These are phyloP conservation scores for Mactra quadrangularis DNA, from an alignment of 1,140 invertebrate species.

Conservation along the genomic window DNA sequence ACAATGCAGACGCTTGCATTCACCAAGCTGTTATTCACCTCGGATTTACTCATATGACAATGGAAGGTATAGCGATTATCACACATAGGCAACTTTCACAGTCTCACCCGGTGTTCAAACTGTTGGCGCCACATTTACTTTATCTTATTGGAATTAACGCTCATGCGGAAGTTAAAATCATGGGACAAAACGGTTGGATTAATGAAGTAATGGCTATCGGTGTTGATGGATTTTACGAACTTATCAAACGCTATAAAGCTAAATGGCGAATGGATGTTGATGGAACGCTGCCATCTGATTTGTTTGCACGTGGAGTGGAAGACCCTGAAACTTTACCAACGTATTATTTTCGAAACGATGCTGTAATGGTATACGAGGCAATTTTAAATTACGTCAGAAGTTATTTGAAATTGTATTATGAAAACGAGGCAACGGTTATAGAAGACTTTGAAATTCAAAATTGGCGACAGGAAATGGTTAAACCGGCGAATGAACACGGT, in stretches of 20 bases:
- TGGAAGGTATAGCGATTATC: conserved; percentile 83
- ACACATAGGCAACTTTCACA: conserved; percentile 83
- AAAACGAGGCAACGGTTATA: not conserved
- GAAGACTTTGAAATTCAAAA: conserved; percentile 45
- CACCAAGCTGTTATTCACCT: conserved; percentile 83
- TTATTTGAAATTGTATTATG: conserved; percentile 37
- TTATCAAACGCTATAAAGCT: conserved; percentile 24
- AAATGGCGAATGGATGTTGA: conserved; percentile 26
- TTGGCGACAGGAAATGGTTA: conserved; percentile 45
- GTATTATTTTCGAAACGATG: conserved; percentile 38
- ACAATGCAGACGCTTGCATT: conserved; percentile 83
- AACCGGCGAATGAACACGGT: conserved; percentile 20
- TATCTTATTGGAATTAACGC: conserved; percentile 84
- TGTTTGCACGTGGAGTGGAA: conserved; percentile 11
- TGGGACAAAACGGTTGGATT: conserved; percentile 17
- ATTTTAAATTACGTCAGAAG: conserved; percentile 21
- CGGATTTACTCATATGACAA: conserved; percentile 83
- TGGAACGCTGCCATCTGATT: conserved; percentile 43
- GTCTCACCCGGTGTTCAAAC: conserved; percentile 84
- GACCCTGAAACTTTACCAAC: conserved; percentile 25
- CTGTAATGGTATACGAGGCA: conserved; percentile 18
- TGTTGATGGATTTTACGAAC: conserved; percentile 18
- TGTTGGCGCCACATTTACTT: conserved; percentile 85
- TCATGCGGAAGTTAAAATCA: conserved; percentile 15
- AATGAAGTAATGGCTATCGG: conserved; percentile 39